Conservation (phyloP, 1,140 invertebrate species). For the Branchinecta lindahli region DNA sequence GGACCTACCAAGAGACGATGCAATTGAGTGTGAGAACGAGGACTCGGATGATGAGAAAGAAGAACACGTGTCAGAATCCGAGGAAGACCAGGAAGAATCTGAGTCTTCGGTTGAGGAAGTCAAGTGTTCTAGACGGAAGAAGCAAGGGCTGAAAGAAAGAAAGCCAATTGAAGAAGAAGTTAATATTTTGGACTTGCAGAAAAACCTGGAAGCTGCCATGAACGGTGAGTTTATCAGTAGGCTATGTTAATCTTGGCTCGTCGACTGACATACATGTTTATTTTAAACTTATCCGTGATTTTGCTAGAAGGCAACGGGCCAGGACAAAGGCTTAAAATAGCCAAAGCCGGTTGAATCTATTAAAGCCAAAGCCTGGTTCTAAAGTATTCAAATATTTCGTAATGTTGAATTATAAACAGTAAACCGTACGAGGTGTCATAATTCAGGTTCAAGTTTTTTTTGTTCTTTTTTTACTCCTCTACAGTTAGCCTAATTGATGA, state of each 20-base stretch:
- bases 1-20: slow-evolving; percentile 32
- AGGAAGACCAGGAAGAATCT: slow-evolving; percentile 25
- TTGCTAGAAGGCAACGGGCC: slow-evolving; percentile 21
- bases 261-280: too few species aligned
- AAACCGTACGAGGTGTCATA: too few species aligned
- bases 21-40: slow-evolving; percentile 27
- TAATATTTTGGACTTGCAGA: slow-evolving; percentile 22
- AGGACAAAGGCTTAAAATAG: too few species aligned
- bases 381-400: too few species aligned
- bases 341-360: too few species aligned
- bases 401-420: too few species aligned
- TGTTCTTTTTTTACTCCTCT: too few species aligned
- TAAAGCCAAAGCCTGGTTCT: too few species aligned
- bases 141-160: slow-evolving; percentile 17
- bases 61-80: slow-evolving; percentile 32
- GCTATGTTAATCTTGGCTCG: slow-evolving; percentile 22
- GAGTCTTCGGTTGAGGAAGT: slow-evolving; percentile 27
- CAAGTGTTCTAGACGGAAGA: slow-evolving; percentile 23
- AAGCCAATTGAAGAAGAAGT: slow-evolving; percentile 21
- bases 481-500: too few species aligned
- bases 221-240: slow-evolving; percentile 22
- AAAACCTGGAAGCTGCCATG: slow-evolving; percentile 19
- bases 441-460: too few species aligned
- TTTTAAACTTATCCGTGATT: slow-evolving; percentile 21
- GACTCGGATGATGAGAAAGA: slow-evolving; percentile 28